Evolutionary conservation across 2,797 vertebrate species (phyloP).

Genomic region (Sebastes matsubarae): DNA sequence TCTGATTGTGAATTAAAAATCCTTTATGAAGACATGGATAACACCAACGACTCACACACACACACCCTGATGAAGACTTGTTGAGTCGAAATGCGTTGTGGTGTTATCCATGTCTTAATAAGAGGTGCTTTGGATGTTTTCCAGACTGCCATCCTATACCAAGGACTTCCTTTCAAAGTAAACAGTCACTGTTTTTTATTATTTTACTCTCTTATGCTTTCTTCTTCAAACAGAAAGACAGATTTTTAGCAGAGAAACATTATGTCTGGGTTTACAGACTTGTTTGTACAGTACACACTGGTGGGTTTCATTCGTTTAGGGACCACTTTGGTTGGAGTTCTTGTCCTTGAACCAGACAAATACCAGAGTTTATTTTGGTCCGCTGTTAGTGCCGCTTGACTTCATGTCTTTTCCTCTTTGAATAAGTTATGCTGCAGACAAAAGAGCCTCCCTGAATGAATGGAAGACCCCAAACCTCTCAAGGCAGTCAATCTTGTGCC

Average conservation of each 20-base stretch:
- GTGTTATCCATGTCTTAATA: too few species aligned
- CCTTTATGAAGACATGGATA: too few species aligned
- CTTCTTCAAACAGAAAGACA: not conserved
- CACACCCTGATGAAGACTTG: too few species aligned
- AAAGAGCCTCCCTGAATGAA: slow-evolving; percentile 1
- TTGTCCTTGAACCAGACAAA: slow-evolving; percentile 29
- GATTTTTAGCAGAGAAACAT: slow-evolving; percentile 2
- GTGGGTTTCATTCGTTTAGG: not conserved
- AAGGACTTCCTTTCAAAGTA: too few species aligned
- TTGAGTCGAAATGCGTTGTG: too few species aligned
- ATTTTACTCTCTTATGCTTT: not conserved
- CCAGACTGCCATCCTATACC: too few species aligned
- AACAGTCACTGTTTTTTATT: too few species aligned
- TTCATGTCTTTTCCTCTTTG: slow-evolving; percentile 37
- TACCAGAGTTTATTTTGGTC: slow-evolving; percentile 75
- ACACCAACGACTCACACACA: too few species aligned
- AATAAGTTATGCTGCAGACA: slow-evolving; percentile 44
- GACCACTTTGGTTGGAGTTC: slow-evolving; percentile 14
- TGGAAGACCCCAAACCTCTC: not conserved
- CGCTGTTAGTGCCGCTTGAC: slow-evolving; percentile 53
- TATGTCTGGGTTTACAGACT: slow-evolving; percentile 4
- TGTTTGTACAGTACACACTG: slow-evolving; percentile 2
- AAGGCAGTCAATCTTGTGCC: not conserved
- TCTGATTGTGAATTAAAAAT: too few species aligned
- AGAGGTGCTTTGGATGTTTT: too few species aligned